Percentiles rank a stretch among this genome's conserved stretches.
Evolutionary conservation across 1,140 invertebrate species (phyloP).

Genomic region (Pseudomyrmex sp.): DNA sequence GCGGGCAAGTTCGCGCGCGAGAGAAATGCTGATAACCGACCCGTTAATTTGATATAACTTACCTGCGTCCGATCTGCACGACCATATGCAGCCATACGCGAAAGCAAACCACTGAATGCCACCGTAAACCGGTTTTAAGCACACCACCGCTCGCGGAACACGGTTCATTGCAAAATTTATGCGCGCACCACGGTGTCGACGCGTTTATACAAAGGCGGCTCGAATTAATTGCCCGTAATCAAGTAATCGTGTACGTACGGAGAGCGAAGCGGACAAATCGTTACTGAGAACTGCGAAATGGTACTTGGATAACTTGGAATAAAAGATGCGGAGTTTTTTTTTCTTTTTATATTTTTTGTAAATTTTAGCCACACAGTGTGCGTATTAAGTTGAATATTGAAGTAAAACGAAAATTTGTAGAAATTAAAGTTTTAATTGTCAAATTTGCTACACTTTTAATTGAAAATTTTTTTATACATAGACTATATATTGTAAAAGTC

Average conservation of each 20-base stretch:
- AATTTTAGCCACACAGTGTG: no score
- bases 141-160: slow-evolving; percentile 3
- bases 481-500: no score
- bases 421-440: no score
- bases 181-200: slow-evolving; percentile 7
- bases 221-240: slow-evolving; percentile 51
- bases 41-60: slow-evolving; percentile 56
- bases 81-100: slow-evolving; percentile 35
- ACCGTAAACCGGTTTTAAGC: slow-evolving; percentile 54
- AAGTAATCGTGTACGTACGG: not conserved
- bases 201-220: slow-evolving; percentile 30
- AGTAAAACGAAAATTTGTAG: no score
- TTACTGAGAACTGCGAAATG: slow-evolving; percentile 17
- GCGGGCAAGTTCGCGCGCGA: not conserved
- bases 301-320: not conserved
- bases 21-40: slow-evolving; percentile 33
- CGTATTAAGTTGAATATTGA: no score
- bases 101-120: slow-evolving; percentile 47
- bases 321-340: no score
- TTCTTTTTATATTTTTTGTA: no score
- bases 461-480: no score
- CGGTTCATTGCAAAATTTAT: slow-evolving; percentile 39
- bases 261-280: slow-evolving; percentile 8
- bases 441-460: no score
- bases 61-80: slow-evolving; percentile 6